phyloP scores from a whole-genome alignment of 1,140 invertebrate species.

The Bombus sibiricus region DNA sequence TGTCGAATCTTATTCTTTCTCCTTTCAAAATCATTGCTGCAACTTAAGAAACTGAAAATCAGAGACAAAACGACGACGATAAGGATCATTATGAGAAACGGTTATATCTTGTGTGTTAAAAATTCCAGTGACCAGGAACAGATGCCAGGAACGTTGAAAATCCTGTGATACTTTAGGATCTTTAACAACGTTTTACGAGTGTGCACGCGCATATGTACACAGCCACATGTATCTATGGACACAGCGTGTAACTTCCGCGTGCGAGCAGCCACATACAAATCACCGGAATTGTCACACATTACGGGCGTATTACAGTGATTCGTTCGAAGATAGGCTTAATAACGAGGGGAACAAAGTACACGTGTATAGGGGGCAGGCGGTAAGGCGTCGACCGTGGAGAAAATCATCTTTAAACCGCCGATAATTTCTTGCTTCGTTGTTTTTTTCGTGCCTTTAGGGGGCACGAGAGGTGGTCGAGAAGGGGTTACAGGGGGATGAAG shows the following conservation, averaged over 20 bases:
- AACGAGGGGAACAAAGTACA: slow-evolving; percentile 62
- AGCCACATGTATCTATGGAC: background rate
- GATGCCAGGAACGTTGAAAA: too few species aligned
- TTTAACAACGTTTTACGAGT: background rate
- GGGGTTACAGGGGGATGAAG: background rate
- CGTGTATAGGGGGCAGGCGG: slow-evolving; percentile 45
- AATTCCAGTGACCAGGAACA: background rate
- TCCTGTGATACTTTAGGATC: too few species aligned
- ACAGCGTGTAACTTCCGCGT: slow-evolving; percentile 23
- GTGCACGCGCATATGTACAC: background rate
- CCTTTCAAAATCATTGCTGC: background rate
- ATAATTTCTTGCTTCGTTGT: slow-evolving; percentile 59
- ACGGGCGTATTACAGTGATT: slow-evolving; percentile 66
- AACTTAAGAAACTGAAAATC: background rate
- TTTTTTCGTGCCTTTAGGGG: slow-evolving; percentile 1
- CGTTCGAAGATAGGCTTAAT: slow-evolving; percentile 59
- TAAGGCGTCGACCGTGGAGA: slow-evolving; percentile 69
- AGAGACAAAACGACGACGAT: background rate
- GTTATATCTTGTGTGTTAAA: background rate
- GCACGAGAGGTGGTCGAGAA: background rate
- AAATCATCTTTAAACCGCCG: slow-evolving; percentile 68
- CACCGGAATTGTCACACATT: slow-evolving; percentile 67
- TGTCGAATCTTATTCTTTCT: slow-evolving; percentile 9
- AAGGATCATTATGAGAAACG: background rate
- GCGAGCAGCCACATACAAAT: slow-evolving; percentile 48